Conservation (phyloP, 2,797 vertebrate species). For the Borostomias antarcticus region DNA sequence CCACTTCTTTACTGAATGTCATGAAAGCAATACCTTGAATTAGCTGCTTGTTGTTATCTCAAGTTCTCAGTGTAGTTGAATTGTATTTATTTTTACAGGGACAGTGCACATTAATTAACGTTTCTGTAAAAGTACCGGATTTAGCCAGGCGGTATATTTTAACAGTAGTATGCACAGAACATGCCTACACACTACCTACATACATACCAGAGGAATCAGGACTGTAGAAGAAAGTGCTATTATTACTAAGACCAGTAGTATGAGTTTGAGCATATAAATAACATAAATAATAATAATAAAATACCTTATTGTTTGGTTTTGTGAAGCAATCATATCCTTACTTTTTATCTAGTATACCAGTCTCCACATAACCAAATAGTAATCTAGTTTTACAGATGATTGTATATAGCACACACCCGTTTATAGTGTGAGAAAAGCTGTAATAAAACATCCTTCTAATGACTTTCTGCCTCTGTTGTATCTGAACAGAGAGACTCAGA, state of each 20-base stretch:
- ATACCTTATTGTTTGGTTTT: background rate
- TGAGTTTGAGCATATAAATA: too few species aligned
- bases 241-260: background rate
- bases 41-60: too few species aligned
- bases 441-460: constrained; percentile 53
- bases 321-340: background rate
- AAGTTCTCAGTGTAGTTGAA: too few species aligned
- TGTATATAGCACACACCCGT: constrained; percentile 52
- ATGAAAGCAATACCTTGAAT: background rate
- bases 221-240: background rate
- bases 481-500: background rate
- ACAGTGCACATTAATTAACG: too few species aligned
- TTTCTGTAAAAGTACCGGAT: too few species aligned
- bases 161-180: background rate
- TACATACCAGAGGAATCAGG: background rate
- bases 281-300: background rate
- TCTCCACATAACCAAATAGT: constrained; percentile 30
- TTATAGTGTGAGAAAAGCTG: constrained; percentile 29
- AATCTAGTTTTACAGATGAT: constrained; percentile 40
- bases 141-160: too few species aligned
- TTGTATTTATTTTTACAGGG: too few species aligned
- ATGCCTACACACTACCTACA: background rate
- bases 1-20: background rate
- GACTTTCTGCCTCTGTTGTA: constrained; percentile 10
- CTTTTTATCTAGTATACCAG: background rate